These are phyloP conservation scores for Hoplodrina blanda DNA, from an alignment of 2,888 invertebrate genomes.

Conservation along the genomic window DNA sequence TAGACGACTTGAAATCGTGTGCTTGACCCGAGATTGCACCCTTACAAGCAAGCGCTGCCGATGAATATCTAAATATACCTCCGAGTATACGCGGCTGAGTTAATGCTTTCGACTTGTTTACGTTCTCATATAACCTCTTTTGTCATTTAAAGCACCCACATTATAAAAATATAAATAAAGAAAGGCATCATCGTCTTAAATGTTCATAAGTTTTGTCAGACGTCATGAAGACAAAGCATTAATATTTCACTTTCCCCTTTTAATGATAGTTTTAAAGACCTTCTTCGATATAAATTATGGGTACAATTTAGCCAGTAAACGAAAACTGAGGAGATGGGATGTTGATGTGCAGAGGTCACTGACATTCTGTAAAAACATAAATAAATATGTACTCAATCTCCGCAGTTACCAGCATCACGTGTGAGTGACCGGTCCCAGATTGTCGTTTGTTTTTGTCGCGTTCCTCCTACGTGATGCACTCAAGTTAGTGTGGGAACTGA, in stretches of 20 bases:
- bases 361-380: conserved; percentile 55
- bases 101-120: conserved; percentile 14
- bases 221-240: conserved; percentile 34
- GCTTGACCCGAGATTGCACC: conserved; percentile 65
- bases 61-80: conserved; percentile 29
- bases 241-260: conserved; percentile 21
- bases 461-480: conserved; percentile 58
- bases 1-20: conserved; percentile 63
- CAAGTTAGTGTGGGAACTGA: conserved; percentile 63
- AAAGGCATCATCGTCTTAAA: conserved; percentile 7
- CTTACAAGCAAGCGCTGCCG: conserved; percentile 29
- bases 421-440: conserved; percentile 58
- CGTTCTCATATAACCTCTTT: not conserved
- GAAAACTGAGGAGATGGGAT: conserved; percentile 22
- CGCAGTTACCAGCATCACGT: conserved; percentile 29
- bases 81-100: conserved; percentile 1
- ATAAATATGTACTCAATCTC: conserved; percentile 48
- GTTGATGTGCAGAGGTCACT: conserved; percentile 51
- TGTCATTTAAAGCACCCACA: conserved; percentile 3
- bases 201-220: conserved; percentile 17
- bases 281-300: conserved; percentile 24
- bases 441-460: conserved; percentile 61
- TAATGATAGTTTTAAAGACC: conserved; percentile 21
- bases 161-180: conserved; percentile 10
- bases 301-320: conserved; percentile 23